Percentiles rank a stretch among this genome's conserved stretches.
These are phyloP conservation scores for Pitangus sulphuratus DNA, from an alignment of 2,797 vertebrate genomes.

Conservation along the genomic window DNA sequence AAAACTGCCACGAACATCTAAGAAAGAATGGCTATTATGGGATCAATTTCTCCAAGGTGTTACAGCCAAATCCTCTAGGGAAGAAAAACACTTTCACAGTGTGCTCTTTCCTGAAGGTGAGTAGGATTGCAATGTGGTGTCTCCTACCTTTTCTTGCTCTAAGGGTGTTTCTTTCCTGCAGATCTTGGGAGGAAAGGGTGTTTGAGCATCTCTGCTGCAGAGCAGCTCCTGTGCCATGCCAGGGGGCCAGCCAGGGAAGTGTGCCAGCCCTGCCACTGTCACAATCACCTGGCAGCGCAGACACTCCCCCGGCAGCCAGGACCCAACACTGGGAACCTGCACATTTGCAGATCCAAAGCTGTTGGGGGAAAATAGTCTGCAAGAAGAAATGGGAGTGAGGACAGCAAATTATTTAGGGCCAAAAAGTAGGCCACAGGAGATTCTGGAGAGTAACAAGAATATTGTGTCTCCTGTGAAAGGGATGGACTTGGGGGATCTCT, in stretches of 20 bases:
- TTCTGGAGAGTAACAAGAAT: neutral
- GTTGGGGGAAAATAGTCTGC: neutral
- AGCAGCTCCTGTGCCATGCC: neutral
- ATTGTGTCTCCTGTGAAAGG: neutral
- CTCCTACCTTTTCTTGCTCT: neutral
- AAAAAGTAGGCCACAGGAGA: neutral
- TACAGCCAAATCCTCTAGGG: neutral
- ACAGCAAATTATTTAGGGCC: neutral
- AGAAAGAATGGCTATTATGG: neutral
- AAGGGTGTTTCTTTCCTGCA: neutral
- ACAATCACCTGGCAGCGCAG: accelerated
- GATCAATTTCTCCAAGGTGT: neutral
- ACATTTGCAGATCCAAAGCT: neutral
- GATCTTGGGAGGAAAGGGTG: neutral
- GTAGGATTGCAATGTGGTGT: neutral
- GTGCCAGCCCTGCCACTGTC: neutral
- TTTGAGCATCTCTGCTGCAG: neutral
- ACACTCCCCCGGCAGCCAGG: neutral
- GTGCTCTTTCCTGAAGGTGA: neutral
- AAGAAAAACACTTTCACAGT: neutral
- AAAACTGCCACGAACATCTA: neutral
- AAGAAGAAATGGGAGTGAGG: neutral
- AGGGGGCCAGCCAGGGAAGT: neutral
- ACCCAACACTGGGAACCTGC: neutral
- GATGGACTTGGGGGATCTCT: neutral